These are phyloP conservation scores for Vulpes ferrilata DNA, from an alignment of 2,113 vertebrate genomes.

Conservation along the genomic window DNA sequence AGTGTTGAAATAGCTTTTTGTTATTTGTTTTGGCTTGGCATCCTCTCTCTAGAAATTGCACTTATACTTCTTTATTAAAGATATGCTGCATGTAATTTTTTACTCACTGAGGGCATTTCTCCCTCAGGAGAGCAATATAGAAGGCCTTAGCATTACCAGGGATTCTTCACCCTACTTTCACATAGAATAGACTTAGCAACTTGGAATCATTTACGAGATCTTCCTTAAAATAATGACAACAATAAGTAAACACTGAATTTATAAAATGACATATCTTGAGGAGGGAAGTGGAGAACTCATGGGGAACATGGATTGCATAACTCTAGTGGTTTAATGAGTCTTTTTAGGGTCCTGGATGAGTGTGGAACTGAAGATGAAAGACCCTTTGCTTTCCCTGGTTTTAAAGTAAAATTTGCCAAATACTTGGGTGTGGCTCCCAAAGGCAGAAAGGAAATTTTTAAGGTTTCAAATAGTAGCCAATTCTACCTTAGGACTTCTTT, in stretches of 20 bases:
- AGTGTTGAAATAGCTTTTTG: neutral
- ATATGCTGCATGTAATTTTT: neutral
- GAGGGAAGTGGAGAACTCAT: neutral
- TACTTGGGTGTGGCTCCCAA: neutral
- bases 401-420: neutral
- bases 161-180: neutral
- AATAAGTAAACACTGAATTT: neutral
- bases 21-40: neutral
- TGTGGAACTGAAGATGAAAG: neutral
- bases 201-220: neutral
- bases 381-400: neutral
- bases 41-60: neutral
- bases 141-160: neutral
- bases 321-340: neutral
- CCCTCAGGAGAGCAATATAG: neutral
- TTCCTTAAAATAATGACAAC: neutral
- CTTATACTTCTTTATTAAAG: neutral
- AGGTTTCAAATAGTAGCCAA: neutral
- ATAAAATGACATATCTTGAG: neutral
- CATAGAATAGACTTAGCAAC: neutral
- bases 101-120: neutral
- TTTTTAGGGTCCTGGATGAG: neutral
- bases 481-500: neutral
- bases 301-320: neutral
- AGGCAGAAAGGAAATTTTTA: neutral